These are phyloP conservation scores for Proteles cristata DNA, from an alignment of 2,113 vertebrate species.

Conservation along the genomic window DNA sequence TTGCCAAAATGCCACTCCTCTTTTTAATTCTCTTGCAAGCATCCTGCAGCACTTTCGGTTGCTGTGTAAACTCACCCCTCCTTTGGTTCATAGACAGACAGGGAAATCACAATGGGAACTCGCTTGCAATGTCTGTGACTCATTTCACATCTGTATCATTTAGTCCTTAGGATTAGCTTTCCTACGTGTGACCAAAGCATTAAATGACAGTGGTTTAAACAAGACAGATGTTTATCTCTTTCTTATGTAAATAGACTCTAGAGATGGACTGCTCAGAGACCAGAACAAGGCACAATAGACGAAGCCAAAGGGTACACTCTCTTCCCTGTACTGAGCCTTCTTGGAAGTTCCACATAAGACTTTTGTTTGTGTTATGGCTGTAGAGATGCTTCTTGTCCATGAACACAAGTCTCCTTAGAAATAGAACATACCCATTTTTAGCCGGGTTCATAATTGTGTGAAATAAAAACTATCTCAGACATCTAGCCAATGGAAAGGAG, in stretches of 20 bases:
- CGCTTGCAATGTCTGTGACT: neutral
- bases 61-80: neutral
- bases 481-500: neutral
- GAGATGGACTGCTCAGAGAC: neutral
- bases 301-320: neutral
- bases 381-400: neutral
- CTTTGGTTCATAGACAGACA: neutral
- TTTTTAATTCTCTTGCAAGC: neutral
- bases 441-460: neutral
- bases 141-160: neutral
- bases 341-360: neutral
- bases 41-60: neutral
- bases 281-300: neutral
- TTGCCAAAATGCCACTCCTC: neutral
- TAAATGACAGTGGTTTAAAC: neutral
- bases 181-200: neutral
- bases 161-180: neutral
- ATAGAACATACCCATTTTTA: neutral
- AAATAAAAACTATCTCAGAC: neutral
- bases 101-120: neutral
- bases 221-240: neutral
- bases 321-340: neutral
- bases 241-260: neutral
- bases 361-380: neutral
- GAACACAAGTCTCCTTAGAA: neutral